Evolutionary conservation across 2,888 invertebrate species (phyloP).

Genomic region (Ormia ochracea): DNA sequence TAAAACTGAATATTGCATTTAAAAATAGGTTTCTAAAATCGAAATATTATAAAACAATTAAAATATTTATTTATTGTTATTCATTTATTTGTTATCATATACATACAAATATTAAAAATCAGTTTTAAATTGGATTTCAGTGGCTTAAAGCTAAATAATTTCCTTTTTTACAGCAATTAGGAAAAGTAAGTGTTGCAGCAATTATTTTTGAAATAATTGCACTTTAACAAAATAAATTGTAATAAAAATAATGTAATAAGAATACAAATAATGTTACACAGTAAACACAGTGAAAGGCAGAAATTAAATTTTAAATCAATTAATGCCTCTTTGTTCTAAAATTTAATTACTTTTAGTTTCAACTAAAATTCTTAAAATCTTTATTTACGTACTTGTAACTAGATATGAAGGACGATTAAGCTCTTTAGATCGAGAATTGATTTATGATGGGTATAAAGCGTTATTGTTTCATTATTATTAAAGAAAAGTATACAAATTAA

Average conservation of each 20-base stretch:
- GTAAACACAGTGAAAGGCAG: slow-evolving; percentile 12
- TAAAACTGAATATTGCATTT: slow-evolving; percentile 26
- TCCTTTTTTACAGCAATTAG: slow-evolving; percentile 16
- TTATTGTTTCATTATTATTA: too few species aligned
- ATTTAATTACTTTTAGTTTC: neutral
- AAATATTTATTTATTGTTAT: too few species aligned
- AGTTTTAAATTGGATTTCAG: slow-evolving; percentile 41
- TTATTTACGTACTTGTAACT: neutral
- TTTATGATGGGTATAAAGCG: too few species aligned
- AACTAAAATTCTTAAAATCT: slow-evolving; percentile 16
- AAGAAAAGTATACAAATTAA: too few species aligned
- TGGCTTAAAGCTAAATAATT: slow-evolving; percentile 15
- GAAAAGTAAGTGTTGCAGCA: slow-evolving; percentile 20
- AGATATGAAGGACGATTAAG: slow-evolving; percentile 1
- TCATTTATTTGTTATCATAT: slow-evolving; percentile 25
- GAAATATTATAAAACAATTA: slow-evolving; percentile 20
- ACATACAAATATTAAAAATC: slow-evolving; percentile 23
- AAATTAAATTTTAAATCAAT: slow-evolving; percentile 16
- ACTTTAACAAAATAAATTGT: slow-evolving; percentile 12
- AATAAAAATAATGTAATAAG: neutral
- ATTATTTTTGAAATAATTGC: slow-evolving; percentile 47
- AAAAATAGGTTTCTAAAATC: slow-evolving; percentile 24
- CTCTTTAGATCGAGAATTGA: neutral
- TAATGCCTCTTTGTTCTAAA: slow-evolving; percentile 22
- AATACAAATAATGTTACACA: slow-evolving; percentile 4